Percentiles rank a stretch among this genome's conserved stretches.
Conservation (phyloP, 1,140 invertebrate species). For the Saccostrea glomerata region DNA sequence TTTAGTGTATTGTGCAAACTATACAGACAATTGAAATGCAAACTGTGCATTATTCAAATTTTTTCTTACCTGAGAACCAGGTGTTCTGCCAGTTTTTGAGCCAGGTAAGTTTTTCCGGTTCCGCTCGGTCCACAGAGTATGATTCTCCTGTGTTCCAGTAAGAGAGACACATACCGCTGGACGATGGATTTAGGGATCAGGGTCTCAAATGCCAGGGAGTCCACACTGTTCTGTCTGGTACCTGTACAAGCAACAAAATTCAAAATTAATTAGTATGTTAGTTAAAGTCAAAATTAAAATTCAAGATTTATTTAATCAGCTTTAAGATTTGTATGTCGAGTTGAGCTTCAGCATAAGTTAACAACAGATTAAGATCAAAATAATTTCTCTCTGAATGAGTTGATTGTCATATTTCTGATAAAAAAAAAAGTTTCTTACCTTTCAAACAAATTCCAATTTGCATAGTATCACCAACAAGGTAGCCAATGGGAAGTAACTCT, state of each 20-base stretch:
- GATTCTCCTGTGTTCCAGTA: constrained; percentile 94
- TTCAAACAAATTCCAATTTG: constrained; percentile 82
- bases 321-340: too few relatives aligned
- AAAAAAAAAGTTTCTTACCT: constrained; percentile 70
- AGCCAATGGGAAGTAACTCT: constrained; percentile 94
- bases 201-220: constrained; percentile 96
- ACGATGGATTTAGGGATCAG: constrained; percentile 97
- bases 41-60: too few relatives aligned
- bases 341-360: too few relatives aligned
- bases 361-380: not conserved
- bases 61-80: constrained; percentile 80
- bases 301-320: not conserved
- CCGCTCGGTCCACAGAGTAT: constrained; percentile 98
- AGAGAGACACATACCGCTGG: constrained; percentile 92
- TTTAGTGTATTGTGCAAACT: too few relatives aligned
- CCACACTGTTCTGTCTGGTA: constrained; percentile 92
- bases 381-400: not conserved
- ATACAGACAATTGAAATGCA: too few relatives aligned
- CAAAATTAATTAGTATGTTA: not conserved
- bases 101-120: constrained; percentile 97
- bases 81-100: constrained; percentile 95
- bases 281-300: not conserved
- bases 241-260: constrained; percentile 67
- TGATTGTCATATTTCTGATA: too few relatives aligned
- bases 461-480: constrained; percentile 90